These are phyloP conservation scores for Heliornis fulica DNA, from an alignment of 2,113 vertebrate species.

Conservation along the genomic window DNA sequence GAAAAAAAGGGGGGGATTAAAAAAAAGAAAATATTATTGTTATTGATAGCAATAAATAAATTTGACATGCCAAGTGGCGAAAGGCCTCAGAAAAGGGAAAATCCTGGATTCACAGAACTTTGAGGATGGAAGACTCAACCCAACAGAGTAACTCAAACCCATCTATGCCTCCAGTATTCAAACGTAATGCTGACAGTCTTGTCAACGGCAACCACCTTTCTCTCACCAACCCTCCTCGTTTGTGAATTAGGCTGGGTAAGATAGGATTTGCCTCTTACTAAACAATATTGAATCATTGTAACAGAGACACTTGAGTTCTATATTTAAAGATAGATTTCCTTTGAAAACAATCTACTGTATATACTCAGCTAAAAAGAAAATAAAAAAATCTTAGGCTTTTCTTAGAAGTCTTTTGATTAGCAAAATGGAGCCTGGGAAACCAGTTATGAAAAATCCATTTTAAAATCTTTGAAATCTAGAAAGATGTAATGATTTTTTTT, in stretches of 20 bases:
- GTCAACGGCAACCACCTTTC: neutral
- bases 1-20: no score
- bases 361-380: neutral
- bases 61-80: no score
- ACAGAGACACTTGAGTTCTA: neutral
- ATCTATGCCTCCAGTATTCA: neutral
- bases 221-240: neutral
- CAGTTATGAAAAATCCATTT: neutral
- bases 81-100: neutral
- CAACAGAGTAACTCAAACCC: neutral
- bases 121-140: neutral
- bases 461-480: neutral
- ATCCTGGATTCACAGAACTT: neutral
- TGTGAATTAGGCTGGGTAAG: neutral
- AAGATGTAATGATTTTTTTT: neutral
- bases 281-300: neutral
- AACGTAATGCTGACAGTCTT: neutral
- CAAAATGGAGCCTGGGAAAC: neutral
- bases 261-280: neutral
- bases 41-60: no score
- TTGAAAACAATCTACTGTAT: neutral
- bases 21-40: no score
- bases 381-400: neutral
- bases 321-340: slow-evolving; percentile 31
- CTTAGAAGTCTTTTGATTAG: neutral